phyloP scores from a whole-genome alignment of 2,797 vertebrate genomes.

The Eremophila alpestris region DNA sequence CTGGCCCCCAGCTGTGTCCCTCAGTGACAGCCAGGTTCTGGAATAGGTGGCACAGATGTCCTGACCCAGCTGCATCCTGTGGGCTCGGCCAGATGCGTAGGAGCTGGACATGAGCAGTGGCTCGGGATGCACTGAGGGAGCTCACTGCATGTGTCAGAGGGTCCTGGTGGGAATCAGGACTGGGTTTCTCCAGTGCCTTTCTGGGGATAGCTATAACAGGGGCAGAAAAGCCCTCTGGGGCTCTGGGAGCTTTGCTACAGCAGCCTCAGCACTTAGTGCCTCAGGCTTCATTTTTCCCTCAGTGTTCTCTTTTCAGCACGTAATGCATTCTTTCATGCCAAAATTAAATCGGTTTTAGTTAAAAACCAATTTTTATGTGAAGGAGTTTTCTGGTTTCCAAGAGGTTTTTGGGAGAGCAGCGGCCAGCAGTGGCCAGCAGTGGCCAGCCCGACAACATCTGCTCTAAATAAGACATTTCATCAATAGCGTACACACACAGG shows the following conservation, averaged over 20 bases:
- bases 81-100: accelerated
- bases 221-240: neutral
- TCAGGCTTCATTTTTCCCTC: neutral
- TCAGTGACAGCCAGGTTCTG: neutral
- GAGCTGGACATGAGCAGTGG: accelerated
- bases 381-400: accelerated
- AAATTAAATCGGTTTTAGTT: accelerated
- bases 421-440: too few relatives aligned
- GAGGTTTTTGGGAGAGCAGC: neutral
- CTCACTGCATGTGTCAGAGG: accelerated
- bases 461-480: neutral
- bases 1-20: accelerated
- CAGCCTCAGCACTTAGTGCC: neutral
- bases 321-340: accelerated
- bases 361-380: accelerated
- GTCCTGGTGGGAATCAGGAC: accelerated
- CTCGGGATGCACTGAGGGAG: accelerated
- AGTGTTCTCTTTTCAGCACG: accelerated
- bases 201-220: accelerated
- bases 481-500: neutral
- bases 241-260: accelerated
- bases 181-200: neutral
- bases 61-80: accelerated
- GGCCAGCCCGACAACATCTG: neutral
- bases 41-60: accelerated